Percentiles rank a stretch among this genome's conserved stretches.
Conservation (phyloP, 2,797 vertebrate species). For the Coluber constrictor region DNA sequence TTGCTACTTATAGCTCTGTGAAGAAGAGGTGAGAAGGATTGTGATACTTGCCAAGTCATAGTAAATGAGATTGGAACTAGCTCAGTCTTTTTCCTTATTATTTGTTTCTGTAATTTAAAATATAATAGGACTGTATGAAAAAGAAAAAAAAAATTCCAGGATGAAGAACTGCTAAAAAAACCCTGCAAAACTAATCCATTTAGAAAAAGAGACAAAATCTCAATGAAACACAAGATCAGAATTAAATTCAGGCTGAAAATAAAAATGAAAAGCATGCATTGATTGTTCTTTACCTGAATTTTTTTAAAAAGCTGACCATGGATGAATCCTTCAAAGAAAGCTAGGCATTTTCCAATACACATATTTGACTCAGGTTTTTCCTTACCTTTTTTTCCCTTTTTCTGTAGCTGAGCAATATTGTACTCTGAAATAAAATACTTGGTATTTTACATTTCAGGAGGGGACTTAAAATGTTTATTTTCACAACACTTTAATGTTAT, state of each 20-base stretch:
- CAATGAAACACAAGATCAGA: not conserved
- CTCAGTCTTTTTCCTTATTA: not conserved
- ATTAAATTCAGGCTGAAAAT: not conserved
- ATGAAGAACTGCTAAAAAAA: not conserved
- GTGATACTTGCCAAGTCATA: not conserved
- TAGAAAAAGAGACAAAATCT: not conserved
- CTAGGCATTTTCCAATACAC: not conserved
- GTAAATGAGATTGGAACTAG: not conserved
- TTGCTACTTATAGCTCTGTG: not conserved
- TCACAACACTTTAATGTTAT: not conserved
- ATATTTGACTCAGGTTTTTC: not conserved
- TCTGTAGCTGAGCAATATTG: not conserved
- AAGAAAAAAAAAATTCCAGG: not conserved
- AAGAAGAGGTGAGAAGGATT: not conserved
- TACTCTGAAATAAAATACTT: not conserved
- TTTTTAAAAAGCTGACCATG: not conserved
- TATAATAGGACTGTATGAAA: not conserved
- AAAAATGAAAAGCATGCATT: not conserved
- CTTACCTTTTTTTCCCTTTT: not conserved
- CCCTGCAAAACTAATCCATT: not conserved
- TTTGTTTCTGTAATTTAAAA: conserved; percentile 1
- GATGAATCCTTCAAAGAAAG: not conserved
- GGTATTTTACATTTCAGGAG: not conserved
- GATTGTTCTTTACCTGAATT: not conserved
- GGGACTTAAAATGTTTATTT: not conserved